A percentile compares a stretch with the other conserved stretches of the same genome.
These are phyloP conservation scores for Hippasteria phrygiana DNA, from an alignment of 53 echinoderm and acorn worm genomes.

Conservation along the genomic window DNA sequence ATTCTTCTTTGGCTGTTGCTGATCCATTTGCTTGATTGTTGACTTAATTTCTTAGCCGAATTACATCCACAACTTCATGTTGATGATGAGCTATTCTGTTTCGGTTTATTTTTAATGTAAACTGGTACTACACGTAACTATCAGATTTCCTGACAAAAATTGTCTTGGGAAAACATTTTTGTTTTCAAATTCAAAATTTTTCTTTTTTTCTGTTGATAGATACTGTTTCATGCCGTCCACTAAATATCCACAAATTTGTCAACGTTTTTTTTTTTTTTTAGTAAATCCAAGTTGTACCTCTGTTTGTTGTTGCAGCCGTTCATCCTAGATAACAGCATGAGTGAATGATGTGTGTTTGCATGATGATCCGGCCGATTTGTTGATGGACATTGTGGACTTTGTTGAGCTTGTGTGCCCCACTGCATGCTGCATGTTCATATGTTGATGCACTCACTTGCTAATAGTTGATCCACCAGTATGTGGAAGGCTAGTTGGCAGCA, in stretches of 20 bases:
- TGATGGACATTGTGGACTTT: constrained; percentile 7
- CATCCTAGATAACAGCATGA: constrained; percentile 37
- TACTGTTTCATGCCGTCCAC: not conserved
- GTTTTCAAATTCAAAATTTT: no score
- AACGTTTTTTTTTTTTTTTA: not conserved
- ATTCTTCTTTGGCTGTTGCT: no score
- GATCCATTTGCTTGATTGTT: no score
- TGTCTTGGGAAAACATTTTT: no score
- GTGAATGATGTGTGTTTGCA: constrained; percentile 37
- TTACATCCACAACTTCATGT: no score
- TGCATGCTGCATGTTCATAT: constrained; percentile 40
- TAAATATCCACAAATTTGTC: not conserved
- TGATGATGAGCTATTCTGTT: no score
- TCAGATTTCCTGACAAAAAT: no score
- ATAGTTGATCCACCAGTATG: constrained; percentile 8
- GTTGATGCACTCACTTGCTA: constrained; percentile 23
- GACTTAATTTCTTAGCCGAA: no score
- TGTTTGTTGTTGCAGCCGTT: constrained; percentile 59
- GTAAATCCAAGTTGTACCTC: constrained; percentile 23
- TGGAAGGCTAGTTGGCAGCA: not conserved
- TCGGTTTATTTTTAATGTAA: no score
- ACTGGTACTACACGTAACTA: no score
- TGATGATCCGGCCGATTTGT: not conserved
- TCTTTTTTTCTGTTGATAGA: not conserved
- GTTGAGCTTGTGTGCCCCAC: not conserved